phyloP scores from a whole-genome alignment of 2,113 vertebrate genomes.

The Equus quagga region DNA sequence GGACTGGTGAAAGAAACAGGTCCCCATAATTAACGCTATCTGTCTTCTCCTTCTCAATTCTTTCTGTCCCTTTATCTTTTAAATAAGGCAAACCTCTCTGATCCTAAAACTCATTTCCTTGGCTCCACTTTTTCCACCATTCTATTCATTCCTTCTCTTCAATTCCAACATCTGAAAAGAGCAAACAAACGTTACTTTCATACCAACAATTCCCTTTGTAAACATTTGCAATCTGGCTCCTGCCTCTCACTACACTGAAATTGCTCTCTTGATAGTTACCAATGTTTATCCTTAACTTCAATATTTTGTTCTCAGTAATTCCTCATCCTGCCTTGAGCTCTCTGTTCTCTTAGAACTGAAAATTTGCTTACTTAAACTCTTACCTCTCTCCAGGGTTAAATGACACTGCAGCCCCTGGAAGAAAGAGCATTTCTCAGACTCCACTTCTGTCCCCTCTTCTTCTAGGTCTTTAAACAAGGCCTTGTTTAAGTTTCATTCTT shows the following conservation, averaged over 20 bases:
- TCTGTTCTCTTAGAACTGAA: slow-evolving; percentile 22
- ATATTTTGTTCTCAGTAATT: slow-evolving; percentile 52
- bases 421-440: neutral
- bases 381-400: neutral
- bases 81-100: neutral
- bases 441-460: neutral
- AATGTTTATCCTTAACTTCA: slow-evolving; percentile 21
- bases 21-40: neutral
- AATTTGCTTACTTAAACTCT: slow-evolving; percentile 22
- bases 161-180: slow-evolving; percentile 30
- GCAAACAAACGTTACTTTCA: neutral
- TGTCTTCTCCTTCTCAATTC: neutral
- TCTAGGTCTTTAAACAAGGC: neutral
- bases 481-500: neutral
- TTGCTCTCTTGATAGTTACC: slow-evolving; percentile 33
- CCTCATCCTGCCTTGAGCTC: neutral
- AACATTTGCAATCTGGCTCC: slow-evolving; percentile 66
- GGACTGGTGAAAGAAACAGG: neutral
- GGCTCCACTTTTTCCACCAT: neutral
- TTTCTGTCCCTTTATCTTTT: neutral
- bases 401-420: neutral
- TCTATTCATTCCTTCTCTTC: neutral
- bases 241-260: slow-evolving; percentile 1
- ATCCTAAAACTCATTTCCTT: neutral
- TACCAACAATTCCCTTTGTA: slow-evolving; percentile 16